These are phyloP conservation scores for Burhinus bistriatus DNA, from an alignment of 2,113 vertebrate genomes.

Conservation along the genomic window DNA sequence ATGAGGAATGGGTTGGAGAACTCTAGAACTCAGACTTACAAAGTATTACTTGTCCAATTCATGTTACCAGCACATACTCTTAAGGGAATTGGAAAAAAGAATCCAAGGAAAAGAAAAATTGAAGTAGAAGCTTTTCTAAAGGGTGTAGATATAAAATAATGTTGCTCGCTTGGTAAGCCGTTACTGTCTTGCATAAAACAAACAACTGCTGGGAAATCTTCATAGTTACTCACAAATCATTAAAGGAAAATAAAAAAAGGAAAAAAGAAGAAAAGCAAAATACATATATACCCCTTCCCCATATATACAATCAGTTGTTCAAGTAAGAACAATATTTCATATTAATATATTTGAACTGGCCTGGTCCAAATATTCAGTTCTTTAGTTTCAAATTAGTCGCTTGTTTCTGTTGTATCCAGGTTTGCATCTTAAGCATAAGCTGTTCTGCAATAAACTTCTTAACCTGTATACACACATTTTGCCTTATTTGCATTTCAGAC, in stretches of 20 bases:
- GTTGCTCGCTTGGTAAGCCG: neutral
- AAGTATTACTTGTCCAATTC: neutral
- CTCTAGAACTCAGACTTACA: neutral
- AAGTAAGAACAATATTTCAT: neutral
- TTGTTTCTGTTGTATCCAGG: neutral
- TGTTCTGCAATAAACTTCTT: neutral
- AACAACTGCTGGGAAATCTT: neutral
- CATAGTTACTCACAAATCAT: neutral
- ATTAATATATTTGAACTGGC: neutral
- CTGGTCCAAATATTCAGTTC: neutral
- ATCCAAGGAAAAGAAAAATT: neutral
- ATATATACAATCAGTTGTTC: neutral
- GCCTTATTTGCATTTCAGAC: slow-evolving; percentile 3
- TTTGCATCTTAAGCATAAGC: neutral
- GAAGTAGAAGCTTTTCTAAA: neutral
- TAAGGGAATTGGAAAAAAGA: neutral
- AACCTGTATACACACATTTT: neutral
- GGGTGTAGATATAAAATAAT: neutral
- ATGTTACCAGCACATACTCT: neutral
- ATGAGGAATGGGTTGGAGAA: neutral
- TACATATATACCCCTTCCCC: neutral
- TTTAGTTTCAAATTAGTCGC: neutral
- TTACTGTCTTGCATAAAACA: neutral
- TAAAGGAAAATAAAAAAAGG: no score
- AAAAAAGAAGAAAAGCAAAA: no score